These are phyloP conservation scores for Lasius fuliginosus DNA, from an alignment of 2,888 invertebrate genomes.

Conservation along the genomic window DNA sequence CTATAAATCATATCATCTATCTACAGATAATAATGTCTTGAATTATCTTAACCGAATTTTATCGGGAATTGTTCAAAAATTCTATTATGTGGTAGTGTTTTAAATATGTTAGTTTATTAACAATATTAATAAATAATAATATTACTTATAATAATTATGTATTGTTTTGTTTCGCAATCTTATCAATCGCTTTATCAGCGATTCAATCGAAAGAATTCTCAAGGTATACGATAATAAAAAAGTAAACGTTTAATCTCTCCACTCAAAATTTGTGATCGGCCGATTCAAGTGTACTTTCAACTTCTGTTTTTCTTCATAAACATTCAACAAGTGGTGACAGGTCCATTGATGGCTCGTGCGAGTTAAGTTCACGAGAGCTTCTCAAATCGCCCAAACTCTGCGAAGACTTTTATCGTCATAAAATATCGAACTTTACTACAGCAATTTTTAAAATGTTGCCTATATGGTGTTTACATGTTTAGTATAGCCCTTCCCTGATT, in stretches of 20 bases:
- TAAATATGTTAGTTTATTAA: background rate
- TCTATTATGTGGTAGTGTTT: background rate
- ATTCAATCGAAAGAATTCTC: background rate
- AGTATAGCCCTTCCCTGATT: background rate
- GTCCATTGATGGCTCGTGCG: conserved; percentile 63
- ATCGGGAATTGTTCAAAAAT: background rate
- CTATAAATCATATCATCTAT: background rate
- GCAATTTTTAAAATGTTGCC: conserved; percentile 42
- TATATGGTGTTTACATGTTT: background rate
- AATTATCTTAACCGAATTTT: background rate
- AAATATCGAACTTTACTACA: conserved; percentile 55
- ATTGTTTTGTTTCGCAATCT: background rate
- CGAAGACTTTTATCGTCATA: conserved; percentile 59
- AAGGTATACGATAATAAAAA: background rate
- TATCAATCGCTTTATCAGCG: background rate
- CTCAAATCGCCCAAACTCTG: conserved; percentile 68
- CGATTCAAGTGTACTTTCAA: conserved; percentile 39
- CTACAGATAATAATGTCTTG: background rate
- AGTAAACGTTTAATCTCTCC: conserved; percentile 41
- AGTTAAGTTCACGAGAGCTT: conserved; percentile 63
- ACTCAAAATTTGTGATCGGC: conserved; percentile 41
- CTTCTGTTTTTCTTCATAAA: conserved; percentile 74
- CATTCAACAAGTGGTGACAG: conserved; percentile 76
- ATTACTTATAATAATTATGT: background rate
- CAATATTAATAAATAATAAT: background rate